Evolutionary conservation across 2,888 invertebrate species (phyloP).

Genomic region (Odontocerum albicorne): DNA sequence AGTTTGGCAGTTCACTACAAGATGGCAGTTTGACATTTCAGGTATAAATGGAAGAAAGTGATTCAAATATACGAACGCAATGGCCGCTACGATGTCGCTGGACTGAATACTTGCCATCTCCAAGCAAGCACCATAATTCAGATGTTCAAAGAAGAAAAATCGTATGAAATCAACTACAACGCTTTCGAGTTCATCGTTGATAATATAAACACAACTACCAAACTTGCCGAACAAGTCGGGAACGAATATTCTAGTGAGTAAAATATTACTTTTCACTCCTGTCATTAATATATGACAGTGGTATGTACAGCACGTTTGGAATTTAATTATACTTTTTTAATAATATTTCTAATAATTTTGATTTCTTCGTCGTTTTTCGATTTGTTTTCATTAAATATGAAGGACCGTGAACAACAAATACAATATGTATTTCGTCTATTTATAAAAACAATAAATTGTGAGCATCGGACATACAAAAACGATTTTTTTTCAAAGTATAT

Average conservation of each 20-base stretch:
- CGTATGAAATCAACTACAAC: conserved; percentile 43
- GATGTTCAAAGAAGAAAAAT: conserved; percentile 47
- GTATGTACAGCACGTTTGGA: too few relatives aligned
- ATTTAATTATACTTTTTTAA: too few relatives aligned
- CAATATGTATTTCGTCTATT: too few relatives aligned
- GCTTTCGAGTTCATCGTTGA: conserved; percentile 52
- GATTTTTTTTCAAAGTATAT: too few relatives aligned
- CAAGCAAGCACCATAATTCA: conserved; percentile 74
- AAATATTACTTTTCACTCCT: background rate
- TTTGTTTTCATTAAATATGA: too few relatives aligned
- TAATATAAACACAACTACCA: conserved; percentile 52
- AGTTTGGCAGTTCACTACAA: conserved; percentile 1
- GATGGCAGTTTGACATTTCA: conserved; percentile 42
- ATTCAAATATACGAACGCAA: conserved; percentile 76
- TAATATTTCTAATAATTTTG: too few relatives aligned
- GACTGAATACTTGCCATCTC: conserved; percentile 73
- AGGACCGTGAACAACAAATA: too few relatives aligned
- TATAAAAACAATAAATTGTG: too few relatives aligned
- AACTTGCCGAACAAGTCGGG: conserved; percentile 54
- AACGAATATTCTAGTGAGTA: conserved; percentile 60
- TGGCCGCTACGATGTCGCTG: conserved; percentile 67
- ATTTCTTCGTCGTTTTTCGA: too few relatives aligned
- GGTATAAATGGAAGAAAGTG: conserved; percentile 72
- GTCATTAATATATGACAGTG: too few relatives aligned
- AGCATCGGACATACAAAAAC: too few relatives aligned